Evolutionary conservation across 1,140 invertebrate species (phyloP), one percentile per base, ranked within the genome.

Genomic region (Anthonomus grandis): DNA sequence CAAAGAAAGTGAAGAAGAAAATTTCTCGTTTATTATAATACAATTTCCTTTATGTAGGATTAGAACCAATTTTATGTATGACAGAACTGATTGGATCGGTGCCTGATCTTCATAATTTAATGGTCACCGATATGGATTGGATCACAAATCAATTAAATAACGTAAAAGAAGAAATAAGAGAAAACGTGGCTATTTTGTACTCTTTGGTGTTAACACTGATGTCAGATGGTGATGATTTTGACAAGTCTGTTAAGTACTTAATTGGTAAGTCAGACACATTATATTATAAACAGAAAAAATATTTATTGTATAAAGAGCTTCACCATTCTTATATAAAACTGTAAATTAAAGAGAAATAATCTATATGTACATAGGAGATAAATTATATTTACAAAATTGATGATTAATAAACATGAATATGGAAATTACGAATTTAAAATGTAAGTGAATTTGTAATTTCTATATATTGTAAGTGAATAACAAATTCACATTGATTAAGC

Each of bases 151-250:
- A 88, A 41, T 78, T 89, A 41, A 81, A 77, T 21, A 85, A 83
- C n/a, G 83, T 80, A 6, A 84, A 85, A 59, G 87, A 89, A 65
- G 86, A 90, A 36, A 77, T 91, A n/a, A 76, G 88, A 27, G 83
- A 87, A 63, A 73, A 81, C 22, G 80, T 82, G 4, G 81, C 88
- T 1, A 76, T 84, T 52, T 76, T 91, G 46, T 86, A 85, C 70
- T 84, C 83, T 13, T 74, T 88, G 25, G 78, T n/a, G 21, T 70
- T 8, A 76, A 79, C 1, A 77, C 81, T 21, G 24, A 76, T 1
- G 22, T 65, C 74, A 4, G 66, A 76, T 38, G 76, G 76, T 56
- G 66, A 74, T 12, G 75, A 79, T 24, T 80, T 85, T 59, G 82
- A 82, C 31, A 74, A 70, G 13, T 77, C 79, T 22, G 72, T 85